phyloP scores from a whole-genome alignment of 2,888 invertebrate species.

The Iselma pallidipennis region DNA sequence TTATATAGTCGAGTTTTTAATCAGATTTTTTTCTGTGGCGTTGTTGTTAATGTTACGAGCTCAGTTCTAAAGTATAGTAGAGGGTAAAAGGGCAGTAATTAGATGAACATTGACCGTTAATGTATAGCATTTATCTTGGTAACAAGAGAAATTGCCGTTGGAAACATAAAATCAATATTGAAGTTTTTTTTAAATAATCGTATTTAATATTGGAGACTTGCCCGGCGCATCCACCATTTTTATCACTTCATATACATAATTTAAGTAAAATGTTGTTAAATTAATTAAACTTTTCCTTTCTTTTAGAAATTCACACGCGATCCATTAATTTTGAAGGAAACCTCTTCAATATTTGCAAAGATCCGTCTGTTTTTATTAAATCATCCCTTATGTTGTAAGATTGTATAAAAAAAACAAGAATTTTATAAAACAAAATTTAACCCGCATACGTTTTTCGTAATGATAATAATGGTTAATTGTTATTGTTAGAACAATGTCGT shows the following conservation, averaged over 20 bases:
- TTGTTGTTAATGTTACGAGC: not conserved
- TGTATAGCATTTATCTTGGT: not conserved
- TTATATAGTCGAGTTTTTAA: not conserved
- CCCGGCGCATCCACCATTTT: constrained; percentile 10
- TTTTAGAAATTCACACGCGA: no score
- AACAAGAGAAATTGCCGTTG: no score
- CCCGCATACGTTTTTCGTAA: no score
- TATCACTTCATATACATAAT: no score
- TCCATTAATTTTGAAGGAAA: no score
- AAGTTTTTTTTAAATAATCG: not conserved
- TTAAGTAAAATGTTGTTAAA: no score
- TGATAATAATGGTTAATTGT: not conserved
- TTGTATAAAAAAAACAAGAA: no score
- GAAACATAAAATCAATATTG: no score
- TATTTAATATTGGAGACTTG: not conserved
- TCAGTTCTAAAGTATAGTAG: not conserved
- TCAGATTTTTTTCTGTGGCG: not conserved
- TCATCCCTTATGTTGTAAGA: no score
- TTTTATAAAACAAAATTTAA: not conserved
- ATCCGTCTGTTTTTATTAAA: no score
- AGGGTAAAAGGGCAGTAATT: constrained; percentile 2
- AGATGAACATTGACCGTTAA: not conserved
- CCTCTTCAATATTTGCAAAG: no score
- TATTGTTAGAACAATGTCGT: not conserved
- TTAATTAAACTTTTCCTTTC: no score